Evolutionary conservation across 2,888 invertebrate genomes (phyloP).

Genomic region (Zelleria hepariella): DNA sequence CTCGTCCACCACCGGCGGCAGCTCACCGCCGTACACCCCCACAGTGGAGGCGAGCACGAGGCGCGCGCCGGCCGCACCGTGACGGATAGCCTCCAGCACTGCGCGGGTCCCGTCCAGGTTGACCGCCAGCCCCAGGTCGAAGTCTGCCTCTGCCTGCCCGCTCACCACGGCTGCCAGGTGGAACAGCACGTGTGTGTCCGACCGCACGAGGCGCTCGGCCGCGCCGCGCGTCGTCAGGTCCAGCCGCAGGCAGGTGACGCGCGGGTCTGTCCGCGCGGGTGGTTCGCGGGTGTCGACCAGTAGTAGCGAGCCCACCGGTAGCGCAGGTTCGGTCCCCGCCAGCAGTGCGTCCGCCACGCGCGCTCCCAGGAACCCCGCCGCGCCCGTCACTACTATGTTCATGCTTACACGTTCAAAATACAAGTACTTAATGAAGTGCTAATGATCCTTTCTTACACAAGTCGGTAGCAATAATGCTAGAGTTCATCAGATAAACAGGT

Average conservation of each 20-base stretch:
- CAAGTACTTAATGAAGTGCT: too few relatives aligned
- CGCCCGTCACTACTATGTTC: conserved; percentile 49
- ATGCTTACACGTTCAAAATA: conserved; percentile 18
- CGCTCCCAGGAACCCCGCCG: conserved; percentile 41
- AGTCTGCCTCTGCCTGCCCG: conserved; percentile 50
- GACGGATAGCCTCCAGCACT: conserved; percentile 41
- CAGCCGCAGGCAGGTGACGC: conserved; percentile 25
- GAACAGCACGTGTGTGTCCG: conserved; percentile 34
- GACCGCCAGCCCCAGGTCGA: conserved; percentile 46
- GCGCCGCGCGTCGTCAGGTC: conserved; percentile 27
- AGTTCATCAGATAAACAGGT: too few relatives aligned
- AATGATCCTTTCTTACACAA: too few relatives aligned
- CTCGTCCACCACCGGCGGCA: conserved; percentile 35
- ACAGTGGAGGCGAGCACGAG: conserved; percentile 47
- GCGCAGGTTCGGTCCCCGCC: conserved; percentile 20
- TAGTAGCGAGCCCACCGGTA: conserved; percentile 26
- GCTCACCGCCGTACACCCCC: conserved; percentile 45
- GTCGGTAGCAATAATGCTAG: too few relatives aligned
- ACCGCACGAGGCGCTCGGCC: conserved; percentile 26
- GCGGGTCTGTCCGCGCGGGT: conserved; percentile 20
- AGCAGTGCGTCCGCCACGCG: conserved; percentile 33
- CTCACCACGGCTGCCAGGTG: conserved; percentile 59
- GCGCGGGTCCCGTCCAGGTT: conserved; percentile 52
- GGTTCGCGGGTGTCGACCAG: conserved; percentile 15
- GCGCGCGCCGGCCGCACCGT: conserved; percentile 24